Percentiles rank a stretch among this genome's conserved stretches.
Evolutionary conservation across 2,113 vertebrate genomes (phyloP).

Genomic region (Scomber scombrus): DNA sequence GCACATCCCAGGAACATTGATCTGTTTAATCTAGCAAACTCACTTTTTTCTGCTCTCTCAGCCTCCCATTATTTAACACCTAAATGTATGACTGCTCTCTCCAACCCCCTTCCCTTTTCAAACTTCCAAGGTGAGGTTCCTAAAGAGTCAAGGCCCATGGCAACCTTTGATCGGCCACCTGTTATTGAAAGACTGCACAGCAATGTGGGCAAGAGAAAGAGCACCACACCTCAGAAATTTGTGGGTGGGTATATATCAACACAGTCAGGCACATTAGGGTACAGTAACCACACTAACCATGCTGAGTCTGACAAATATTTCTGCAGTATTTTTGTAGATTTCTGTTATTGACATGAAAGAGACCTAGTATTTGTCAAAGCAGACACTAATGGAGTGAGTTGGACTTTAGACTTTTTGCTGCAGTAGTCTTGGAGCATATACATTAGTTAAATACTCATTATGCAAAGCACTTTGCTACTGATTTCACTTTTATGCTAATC

Average conservation of each 20-base stretch:
- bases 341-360: background rate
- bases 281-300: too few species aligned
- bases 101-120: constrained; percentile 19
- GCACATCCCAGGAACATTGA: background rate
- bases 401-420: background rate
- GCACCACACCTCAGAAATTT: constrained; percentile 99
- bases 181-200: constrained; percentile 96
- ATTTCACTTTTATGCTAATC: background rate
- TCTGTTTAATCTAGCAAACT: background rate
- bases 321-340: constrained; percentile 2
- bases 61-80: background rate
- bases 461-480: background rate
- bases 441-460: background rate
- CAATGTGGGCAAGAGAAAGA: constrained; percentile 98
- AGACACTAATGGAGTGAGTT: background rate
- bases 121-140: constrained; percentile 89
- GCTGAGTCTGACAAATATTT: too few species aligned
- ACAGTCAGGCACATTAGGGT: too few species aligned
- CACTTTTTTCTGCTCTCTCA: background rate
- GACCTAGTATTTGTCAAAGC: background rate
- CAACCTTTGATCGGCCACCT: constrained; percentile 95
- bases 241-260: constrained; percentile 89
- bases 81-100: background rate
- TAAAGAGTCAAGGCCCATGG: constrained; percentile 91
- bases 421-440: background rate